Conservation (phyloP, 2,797 vertebrate species). For the Octomys mimax region DNA sequence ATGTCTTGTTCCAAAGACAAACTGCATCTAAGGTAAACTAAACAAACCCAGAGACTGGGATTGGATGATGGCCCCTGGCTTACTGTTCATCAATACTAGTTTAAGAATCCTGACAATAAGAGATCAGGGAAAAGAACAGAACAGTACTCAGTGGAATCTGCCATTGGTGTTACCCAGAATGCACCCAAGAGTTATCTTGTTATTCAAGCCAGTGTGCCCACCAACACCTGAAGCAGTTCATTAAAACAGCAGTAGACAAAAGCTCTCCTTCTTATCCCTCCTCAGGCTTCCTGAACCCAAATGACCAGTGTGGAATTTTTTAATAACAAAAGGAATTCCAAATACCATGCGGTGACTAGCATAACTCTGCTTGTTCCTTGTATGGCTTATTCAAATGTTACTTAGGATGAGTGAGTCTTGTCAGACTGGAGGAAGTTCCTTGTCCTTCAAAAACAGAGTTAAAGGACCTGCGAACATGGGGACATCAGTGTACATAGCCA, state of each 20-base stretch:
- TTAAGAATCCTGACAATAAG: background rate
- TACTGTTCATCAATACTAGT: background rate
- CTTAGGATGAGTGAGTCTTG: slow-evolving; percentile 72
- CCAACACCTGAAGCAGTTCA: slow-evolving; percentile 47
- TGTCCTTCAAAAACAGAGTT: background rate
- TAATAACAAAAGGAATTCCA: slow-evolving; percentile 90
- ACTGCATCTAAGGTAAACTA: background rate
- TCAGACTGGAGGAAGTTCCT: background rate
- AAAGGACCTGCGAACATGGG: background rate
- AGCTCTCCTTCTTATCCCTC: slow-evolving; percentile 82
- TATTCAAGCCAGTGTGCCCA: slow-evolving; percentile 67
- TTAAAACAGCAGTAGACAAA: slow-evolving; percentile 72
- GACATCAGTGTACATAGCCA: fast-evolving
- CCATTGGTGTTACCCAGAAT: background rate
- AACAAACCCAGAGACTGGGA: background rate
- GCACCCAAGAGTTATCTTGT: background rate
- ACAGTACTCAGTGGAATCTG: fast-evolving
- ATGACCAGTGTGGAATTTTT: slow-evolving; percentile 88
- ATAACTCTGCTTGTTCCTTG: slow-evolving; percentile 81
- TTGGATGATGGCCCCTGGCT: background rate
- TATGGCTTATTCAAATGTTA: slow-evolving; percentile 80
- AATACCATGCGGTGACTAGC: slow-evolving; percentile 86
- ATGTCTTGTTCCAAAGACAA: background rate
- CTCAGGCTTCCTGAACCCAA: slow-evolving; percentile 76
- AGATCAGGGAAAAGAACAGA: background rate